Evolutionary conservation across 1,140 invertebrate species (phyloP).

Genomic region (Papilio machaon): DNA sequence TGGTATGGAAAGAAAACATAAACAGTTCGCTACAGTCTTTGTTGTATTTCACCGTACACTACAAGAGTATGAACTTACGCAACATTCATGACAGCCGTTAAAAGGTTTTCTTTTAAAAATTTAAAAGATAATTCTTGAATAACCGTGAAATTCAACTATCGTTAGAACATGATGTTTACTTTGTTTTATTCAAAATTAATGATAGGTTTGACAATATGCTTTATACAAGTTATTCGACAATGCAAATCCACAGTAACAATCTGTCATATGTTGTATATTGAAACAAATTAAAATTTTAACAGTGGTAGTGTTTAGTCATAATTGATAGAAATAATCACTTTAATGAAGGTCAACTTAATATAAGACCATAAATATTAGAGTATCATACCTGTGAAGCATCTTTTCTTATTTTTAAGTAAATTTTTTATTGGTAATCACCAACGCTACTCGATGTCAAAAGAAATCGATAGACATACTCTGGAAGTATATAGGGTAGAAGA

Average conservation of each 20-base stretch:
- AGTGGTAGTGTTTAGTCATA: too few relatives aligned
- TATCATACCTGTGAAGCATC: too few relatives aligned
- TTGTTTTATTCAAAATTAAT: neutral
- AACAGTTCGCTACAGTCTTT: neutral
- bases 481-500: too few relatives aligned
- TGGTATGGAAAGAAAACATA: neutral
- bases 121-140: neutral
- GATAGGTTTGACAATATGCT: neutral
- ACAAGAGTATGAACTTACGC: neutral
- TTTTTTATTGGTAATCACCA: too few relatives aligned
- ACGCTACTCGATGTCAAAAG: too few relatives aligned
- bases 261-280: neutral
- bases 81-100: neutral
- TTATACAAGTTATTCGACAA: neutral
- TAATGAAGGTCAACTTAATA: neutral
- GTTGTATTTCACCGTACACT: neutral
- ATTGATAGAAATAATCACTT: too few relatives aligned
- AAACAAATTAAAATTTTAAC: neutral
- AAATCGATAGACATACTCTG: too few relatives aligned
- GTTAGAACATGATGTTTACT: neutral
- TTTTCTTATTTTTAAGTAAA: too few relatives aligned
- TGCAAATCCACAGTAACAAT: neutral
- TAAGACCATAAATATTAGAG: neutral
- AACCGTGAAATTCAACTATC: neutral
- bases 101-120: neutral